These are phyloP conservation scores for Coronaproctus castanopsis DNA, from an alignment of 2,888 invertebrate genomes.

Conservation along the genomic window DNA sequence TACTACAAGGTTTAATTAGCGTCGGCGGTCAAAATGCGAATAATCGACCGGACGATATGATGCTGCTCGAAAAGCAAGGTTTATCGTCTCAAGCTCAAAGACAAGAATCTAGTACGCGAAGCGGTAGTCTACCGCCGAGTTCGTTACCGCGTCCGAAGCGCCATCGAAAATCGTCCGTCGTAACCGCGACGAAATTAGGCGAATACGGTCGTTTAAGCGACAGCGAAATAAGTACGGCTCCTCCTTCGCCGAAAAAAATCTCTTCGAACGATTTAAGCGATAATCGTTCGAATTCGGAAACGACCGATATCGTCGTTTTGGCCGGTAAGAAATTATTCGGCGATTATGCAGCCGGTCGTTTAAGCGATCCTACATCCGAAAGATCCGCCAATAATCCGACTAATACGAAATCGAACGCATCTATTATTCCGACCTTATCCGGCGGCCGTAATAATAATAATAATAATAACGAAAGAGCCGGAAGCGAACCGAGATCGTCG, in stretches of 20 bases:
- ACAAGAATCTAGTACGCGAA: constrained; percentile 32
- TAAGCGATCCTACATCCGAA: constrained; percentile 23
- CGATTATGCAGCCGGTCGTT: constrained; percentile 27
- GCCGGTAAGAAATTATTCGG: constrained; percentile 24
- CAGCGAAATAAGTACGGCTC: constrained; percentile 27
- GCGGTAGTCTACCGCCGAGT: constrained; percentile 46
- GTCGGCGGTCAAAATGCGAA: constrained; percentile 24
- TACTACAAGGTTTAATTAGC: constrained; percentile 29
- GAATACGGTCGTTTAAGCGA: constrained; percentile 44
- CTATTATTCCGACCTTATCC: not conserved
- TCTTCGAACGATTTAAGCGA: not conserved
- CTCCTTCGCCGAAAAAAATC: constrained; percentile 15
- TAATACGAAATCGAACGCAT: not conserved
- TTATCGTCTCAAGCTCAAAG: constrained; percentile 54
- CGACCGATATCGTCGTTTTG: not conserved
- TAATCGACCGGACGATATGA: constrained; percentile 41
- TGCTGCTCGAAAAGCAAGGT: constrained; percentile 54
- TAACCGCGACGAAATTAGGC: constrained; percentile 27
- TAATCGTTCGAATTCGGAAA: not conserved
- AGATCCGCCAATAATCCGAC: not conserved
- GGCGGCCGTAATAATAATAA: not conserved
- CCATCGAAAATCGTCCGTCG: constrained; percentile 27
- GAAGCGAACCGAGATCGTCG: constrained; percentile 13
- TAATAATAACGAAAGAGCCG: not conserved
- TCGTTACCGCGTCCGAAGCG: constrained; percentile 49